Conservation (phyloP, 2,797 vertebrate genomes). For the Ctenopoma kingsleyae region DNA sequence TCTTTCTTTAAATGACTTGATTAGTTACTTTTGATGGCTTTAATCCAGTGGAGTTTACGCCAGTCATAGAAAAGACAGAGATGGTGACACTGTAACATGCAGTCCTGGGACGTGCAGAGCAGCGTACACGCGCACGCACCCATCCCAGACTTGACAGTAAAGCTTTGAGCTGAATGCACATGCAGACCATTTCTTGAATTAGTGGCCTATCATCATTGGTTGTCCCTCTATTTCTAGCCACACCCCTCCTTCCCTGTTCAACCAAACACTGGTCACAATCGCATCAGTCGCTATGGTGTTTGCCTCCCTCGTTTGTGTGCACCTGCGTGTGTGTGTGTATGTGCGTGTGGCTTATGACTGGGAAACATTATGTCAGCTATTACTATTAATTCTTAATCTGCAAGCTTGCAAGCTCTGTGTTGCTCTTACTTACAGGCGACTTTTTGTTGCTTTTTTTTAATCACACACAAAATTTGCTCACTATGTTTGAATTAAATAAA, state of each 20-base stretch:
- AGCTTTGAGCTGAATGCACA: conserved; percentile 43
- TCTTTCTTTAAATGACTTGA: background rate
- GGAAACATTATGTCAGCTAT: conserved; percentile 32
- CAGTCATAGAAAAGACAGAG: conserved; percentile 11
- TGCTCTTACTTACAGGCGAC: conserved; percentile 8
- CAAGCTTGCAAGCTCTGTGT: background rate
- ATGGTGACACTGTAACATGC: conserved; percentile 1
- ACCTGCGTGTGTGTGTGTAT: conserved; percentile 34
- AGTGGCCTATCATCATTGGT: conserved; percentile 39
- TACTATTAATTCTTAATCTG: conserved; percentile 43
- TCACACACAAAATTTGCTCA: conserved; percentile 11
- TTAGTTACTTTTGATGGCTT: background rate
- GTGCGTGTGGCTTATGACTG: background rate
- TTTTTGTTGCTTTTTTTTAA: conserved; percentile 4
- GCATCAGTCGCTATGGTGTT: conserved; percentile 67
- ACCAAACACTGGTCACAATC: conserved; percentile 54
- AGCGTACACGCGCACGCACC: conserved; percentile 13
- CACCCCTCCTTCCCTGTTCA: conserved; percentile 32
- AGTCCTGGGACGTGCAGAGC: conserved; percentile 2
- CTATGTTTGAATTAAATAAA: conserved; percentile 4
- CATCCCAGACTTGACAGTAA: conserved; percentile 18
- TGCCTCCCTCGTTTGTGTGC: conserved; percentile 52
- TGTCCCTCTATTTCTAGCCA: conserved; percentile 31
- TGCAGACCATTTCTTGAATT: conserved; percentile 45
- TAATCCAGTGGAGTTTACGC: background rate